These are phyloP conservation scores for Rhynchopsitta pachyrhyncha DNA, from an alignment of 2,113 vertebrate species.

Conservation along the genomic window DNA sequence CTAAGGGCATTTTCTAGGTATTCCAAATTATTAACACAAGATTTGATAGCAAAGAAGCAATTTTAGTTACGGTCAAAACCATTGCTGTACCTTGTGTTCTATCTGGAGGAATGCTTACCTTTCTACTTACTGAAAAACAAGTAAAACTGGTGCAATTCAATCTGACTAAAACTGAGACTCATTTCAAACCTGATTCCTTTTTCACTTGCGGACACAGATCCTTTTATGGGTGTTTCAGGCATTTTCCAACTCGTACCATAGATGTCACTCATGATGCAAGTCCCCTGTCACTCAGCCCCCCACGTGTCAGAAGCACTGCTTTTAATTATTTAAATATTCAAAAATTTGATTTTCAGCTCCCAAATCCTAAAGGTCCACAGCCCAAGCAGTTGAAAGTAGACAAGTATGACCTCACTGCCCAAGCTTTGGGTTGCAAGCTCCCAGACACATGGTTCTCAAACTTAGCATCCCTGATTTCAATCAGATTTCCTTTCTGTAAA, in stretches of 20 bases:
- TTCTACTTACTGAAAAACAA: neutral
- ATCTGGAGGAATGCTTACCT: neutral
- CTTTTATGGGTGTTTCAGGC: neutral
- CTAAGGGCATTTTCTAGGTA: slow-evolving; percentile 31
- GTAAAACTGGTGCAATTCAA: neutral
- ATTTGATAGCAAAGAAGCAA: neutral
- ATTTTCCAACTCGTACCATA: fast-evolving
- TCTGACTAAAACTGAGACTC: neutral
- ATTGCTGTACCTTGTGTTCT: neutral
- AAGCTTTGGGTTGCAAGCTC: neutral
- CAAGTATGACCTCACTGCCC: neutral
- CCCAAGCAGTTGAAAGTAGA: neutral
- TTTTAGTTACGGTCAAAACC: neutral
- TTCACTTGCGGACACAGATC: neutral
- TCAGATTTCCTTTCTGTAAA: neutral
- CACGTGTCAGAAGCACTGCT: fast-evolving
- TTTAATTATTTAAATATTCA: neutral
- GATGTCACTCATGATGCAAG: neutral
- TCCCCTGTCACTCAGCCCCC: neutral
- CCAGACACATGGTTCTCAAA: fast-evolving
- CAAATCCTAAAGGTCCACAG: neutral
- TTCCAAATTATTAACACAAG: neutral
- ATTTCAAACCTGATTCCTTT: neutral
- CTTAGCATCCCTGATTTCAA: neutral
- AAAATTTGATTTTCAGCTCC: neutral